phyloP scores from a whole-genome alignment of 2,888 invertebrate species.

The Ormyrus pomaceus region DNA sequence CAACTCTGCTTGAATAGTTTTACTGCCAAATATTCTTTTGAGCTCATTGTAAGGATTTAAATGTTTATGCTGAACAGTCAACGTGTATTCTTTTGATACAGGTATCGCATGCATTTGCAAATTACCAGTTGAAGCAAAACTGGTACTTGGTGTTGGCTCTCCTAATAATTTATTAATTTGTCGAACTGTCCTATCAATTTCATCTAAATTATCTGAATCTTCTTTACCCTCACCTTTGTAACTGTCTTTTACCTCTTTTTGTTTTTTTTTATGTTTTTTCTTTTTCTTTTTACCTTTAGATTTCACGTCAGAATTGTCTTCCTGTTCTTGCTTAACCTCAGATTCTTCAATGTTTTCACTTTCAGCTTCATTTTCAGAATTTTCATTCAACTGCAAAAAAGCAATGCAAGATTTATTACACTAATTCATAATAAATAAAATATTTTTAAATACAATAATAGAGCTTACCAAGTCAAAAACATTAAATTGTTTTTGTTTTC shows the following conservation, averaged over 20 bases:
- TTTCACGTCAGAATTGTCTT: slow-evolving; percentile 78
- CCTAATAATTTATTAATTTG: slow-evolving; percentile 83
- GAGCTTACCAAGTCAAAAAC: slow-evolving; percentile 83
- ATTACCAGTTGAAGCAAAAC: slow-evolving; percentile 59
- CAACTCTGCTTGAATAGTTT: slow-evolving; percentile 84
- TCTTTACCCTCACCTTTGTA: slow-evolving; percentile 51
- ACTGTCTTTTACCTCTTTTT: slow-evolving; percentile 50
- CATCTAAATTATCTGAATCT: slow-evolving; percentile 77
- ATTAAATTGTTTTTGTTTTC: slow-evolving; percentile 79
- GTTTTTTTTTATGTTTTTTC: slow-evolving; percentile 59
- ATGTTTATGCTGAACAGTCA: slow-evolving; percentile 83
- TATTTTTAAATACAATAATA: slow-evolving; percentile 15
- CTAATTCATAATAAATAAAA: neutral
- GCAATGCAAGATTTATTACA: slow-evolving; percentile 3
- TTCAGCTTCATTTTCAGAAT: slow-evolving; percentile 82
- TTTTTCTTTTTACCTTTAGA: slow-evolving; percentile 57
- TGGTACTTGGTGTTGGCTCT: slow-evolving; percentile 75
- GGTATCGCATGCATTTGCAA: slow-evolving; percentile 52
- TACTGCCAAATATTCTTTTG: slow-evolving; percentile 87
- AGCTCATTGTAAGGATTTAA: slow-evolving; percentile 89
- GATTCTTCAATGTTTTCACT: slow-evolving; percentile 74
- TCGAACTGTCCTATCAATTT: slow-evolving; percentile 81
- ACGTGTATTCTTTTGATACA: slow-evolving; percentile 75
- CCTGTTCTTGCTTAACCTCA: slow-evolving; percentile 80
- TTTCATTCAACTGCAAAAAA: slow-evolving; percentile 79